Conservation (phyloP, 2,113 vertebrate genomes). For the Marmota monax region DNA sequence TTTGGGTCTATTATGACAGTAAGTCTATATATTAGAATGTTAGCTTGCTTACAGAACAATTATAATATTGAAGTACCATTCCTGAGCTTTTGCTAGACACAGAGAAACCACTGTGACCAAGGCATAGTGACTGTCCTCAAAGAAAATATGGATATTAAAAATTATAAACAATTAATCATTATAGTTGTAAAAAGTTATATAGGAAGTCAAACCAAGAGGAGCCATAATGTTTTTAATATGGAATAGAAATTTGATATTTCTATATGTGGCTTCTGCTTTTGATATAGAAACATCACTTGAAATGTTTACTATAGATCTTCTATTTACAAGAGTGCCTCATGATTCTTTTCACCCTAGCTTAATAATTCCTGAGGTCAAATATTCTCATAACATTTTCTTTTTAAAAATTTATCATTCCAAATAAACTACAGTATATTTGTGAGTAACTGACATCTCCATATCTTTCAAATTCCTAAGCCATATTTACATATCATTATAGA, state of each 20-base stretch:
- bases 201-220: neutral
- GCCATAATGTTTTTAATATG: neutral
- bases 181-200: neutral
- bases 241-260: neutral
- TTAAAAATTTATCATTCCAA: neutral
- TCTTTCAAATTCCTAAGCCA: neutral
- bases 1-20: neutral
- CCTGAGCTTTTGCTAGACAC: neutral
- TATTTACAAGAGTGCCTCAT: neutral
- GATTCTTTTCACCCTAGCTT: neutral
- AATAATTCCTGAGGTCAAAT: neutral
- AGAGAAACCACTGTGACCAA: neutral
- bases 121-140: neutral
- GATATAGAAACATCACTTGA: neutral
- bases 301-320: neutral
- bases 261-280: neutral
- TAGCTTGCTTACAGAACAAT: neutral
- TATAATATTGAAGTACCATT: neutral
- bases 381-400: neutral
- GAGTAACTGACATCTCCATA: neutral
- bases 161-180: neutral
- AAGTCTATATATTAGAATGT: neutral
- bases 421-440: neutral
- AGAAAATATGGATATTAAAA: neutral
- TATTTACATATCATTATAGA: neutral